These are phyloP conservation scores for Calidris pygmaea DNA, from an alignment of 2,113 vertebrate species.

Conservation along the genomic window DNA sequence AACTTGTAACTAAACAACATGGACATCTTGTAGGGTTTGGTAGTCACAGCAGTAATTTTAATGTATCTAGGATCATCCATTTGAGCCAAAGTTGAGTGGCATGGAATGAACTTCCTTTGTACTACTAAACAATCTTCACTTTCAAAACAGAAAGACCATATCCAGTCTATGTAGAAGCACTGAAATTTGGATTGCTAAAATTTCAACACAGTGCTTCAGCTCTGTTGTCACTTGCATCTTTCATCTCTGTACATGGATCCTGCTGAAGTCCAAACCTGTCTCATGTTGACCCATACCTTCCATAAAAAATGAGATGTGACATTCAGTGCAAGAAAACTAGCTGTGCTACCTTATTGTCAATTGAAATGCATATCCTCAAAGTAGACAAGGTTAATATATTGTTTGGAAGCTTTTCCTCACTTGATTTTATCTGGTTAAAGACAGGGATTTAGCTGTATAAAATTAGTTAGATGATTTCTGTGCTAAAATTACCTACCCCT, in stretches of 20 bases:
- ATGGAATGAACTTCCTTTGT: neutral
- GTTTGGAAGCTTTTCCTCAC: neutral
- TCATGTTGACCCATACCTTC: neutral
- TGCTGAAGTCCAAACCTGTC: neutral
- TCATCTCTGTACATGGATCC: neutral
- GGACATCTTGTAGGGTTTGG: neutral
- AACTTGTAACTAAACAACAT: neutral
- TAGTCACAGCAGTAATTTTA: neutral
- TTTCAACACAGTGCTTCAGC: neutral
- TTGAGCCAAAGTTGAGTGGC: neutral
- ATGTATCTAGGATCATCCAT: neutral
- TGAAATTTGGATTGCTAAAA: neutral
- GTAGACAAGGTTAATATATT: fast-evolving
- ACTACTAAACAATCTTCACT: neutral
- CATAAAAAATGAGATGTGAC: neutral
- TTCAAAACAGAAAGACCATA: neutral
- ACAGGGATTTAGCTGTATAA: neutral
- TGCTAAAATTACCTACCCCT: fast-evolving
- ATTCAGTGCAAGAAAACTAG: neutral
- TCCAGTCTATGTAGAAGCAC: neutral
- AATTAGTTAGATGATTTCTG: neutral
- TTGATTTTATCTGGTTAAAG: neutral
- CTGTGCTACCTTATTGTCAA: neutral
- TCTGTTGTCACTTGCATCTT: neutral
- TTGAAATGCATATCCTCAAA: neutral